Evolutionary conservation across 2,797 vertebrate species (phyloP), one percentile per base, ranked within the genome.

Genomic region (Zalophus californianus): DNA sequence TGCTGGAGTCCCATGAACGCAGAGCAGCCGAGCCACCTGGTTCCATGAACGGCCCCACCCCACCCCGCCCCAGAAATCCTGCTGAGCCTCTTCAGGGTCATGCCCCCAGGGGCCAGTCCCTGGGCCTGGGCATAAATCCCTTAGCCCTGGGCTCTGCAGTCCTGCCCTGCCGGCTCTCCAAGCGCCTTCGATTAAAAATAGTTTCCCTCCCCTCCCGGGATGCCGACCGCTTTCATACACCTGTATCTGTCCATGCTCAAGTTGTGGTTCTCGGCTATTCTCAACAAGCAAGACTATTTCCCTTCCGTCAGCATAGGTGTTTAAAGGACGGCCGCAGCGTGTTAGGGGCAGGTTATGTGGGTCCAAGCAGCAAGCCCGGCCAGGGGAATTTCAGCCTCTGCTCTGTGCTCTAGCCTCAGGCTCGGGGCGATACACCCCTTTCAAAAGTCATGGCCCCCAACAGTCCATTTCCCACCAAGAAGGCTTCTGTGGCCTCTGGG

Each of bases 191-290:
- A 54, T 66, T 68, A 50, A 4, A 54, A 77, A 25, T 64, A 58
- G 41, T 66, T 84, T 94, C 93, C 97, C 87, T 41, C 72, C 66
- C 95, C 95, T 96, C 96, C 5, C 20, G 97, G 97, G 80, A 62
- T 9, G 95, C 92, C 58, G 2, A 12, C 82, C 60, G 86, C 86
- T 95, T 96, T 68, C 54, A 66, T 21, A 72, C 83, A 96, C 77
- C 90, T n/a, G 70, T 2, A 16, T 87, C 32, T 94, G 68, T 93
- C 95, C 20, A 68, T n/a, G 97, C 91, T 98, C 68, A n/a, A 94
- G 54, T 64, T 62, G 86, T 29, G 96, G 91, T 77, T 96, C 96
- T 91, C 2, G 21, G 97, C 96, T 96, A 75, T 16, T 14, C 64
- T 8, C 94, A 97, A 97, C 96, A 96, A 96, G 86, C 3, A 56